These are phyloP conservation scores for Micronycteris hirsuta DNA, from an alignment of 2,113 vertebrate species.

Conservation along the genomic window DNA sequence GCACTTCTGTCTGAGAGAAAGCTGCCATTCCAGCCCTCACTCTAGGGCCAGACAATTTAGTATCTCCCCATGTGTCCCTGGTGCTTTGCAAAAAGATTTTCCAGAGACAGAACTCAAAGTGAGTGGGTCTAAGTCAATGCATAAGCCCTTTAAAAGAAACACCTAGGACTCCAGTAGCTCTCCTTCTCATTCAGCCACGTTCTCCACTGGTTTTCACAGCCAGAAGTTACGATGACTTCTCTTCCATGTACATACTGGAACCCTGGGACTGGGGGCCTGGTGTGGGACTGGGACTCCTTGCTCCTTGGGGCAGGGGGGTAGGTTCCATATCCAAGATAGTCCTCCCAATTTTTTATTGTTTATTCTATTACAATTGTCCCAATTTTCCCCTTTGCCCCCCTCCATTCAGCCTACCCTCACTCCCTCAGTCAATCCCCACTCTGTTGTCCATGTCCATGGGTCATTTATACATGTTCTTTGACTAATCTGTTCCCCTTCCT, in stretches of 20 bases:
- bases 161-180: neutral
- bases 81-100: neutral
- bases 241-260: neutral
- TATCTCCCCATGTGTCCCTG: neutral
- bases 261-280: neutral
- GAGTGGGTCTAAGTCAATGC: neutral
- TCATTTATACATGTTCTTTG: too few species aligned
- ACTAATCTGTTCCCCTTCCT: too few species aligned
- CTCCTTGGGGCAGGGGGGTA: neutral
- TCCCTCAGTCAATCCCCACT: too few species aligned
- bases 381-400: too few species aligned
- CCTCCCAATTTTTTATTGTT: too few species aligned
- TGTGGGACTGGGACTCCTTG: neutral
- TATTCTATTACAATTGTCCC: too few species aligned
- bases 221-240: neutral
- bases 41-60: neutral
- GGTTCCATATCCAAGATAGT: too few species aligned
- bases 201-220: neutral
- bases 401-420: too few species aligned
- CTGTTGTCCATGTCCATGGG: too few species aligned
- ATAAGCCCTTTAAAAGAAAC: neutral
- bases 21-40: neutral
- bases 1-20: neutral
- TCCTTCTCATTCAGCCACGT: neutral
- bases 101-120: neutral